phyloP scores from a whole-genome alignment of 2,797 vertebrate species.

The Gadopsis bispinosus region DNA sequence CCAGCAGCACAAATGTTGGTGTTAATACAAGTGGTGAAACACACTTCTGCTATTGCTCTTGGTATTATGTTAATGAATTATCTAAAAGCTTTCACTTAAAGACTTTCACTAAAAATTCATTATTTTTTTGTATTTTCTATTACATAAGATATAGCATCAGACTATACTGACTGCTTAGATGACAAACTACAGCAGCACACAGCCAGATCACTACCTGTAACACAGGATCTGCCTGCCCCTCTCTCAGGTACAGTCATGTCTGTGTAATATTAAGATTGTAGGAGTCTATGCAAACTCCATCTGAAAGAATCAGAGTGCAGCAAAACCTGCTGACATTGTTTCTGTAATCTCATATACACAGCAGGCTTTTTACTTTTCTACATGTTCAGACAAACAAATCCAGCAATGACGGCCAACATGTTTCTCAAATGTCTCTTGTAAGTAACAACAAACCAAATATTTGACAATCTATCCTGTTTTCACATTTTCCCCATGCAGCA shows the following conservation, averaged over 20 bases:
- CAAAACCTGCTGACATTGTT: constrained; percentile 12
- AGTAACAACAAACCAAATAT: background rate
- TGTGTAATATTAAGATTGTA: background rate
- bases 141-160: background rate
- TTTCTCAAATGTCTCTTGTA: background rate
- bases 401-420: constrained; percentile 1
- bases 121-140: constrained; percentile 3
- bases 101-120: too few relatives aligned
- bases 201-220: background rate
- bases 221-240: background rate
- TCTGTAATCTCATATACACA: background rate
- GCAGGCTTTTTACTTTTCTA: background rate
- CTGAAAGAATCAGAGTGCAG: background rate
- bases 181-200: background rate
- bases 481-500: background rate
- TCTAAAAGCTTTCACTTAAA: background rate
- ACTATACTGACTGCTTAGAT: background rate
- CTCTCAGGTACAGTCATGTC: background rate
- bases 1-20: constrained; percentile 18
- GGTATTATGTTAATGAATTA: background rate
- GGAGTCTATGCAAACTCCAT: background rate
- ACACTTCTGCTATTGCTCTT: background rate
- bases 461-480: background rate
- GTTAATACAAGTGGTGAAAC: constrained; percentile 22
- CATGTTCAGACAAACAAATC: constrained; percentile 19